phyloP scores from a whole-genome alignment of 2,888 invertebrate species.

The Fissipunctia ypsillon region DNA sequence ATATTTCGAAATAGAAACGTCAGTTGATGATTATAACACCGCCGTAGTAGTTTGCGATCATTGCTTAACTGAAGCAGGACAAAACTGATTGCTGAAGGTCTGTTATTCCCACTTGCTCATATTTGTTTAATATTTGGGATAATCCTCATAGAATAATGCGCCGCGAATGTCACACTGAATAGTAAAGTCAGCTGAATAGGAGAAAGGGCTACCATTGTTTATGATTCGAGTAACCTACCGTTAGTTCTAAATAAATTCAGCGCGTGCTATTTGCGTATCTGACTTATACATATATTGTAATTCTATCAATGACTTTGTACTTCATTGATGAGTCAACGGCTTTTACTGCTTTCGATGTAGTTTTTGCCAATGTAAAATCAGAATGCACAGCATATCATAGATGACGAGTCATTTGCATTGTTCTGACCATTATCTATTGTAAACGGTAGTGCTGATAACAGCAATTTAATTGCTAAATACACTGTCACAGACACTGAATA shows the following conservation, averaged over 20 bases:
- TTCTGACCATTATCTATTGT: slow-evolving; percentile 41
- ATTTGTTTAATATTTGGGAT: slow-evolving; percentile 23
- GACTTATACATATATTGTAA: slow-evolving; percentile 61
- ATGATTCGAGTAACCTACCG: slow-evolving; percentile 69
- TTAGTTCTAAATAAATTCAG: slow-evolving; percentile 73
- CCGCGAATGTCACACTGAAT: slow-evolving; percentile 48
- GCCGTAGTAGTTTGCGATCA: slow-evolving; percentile 38
- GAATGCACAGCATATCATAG: slow-evolving; percentile 22
- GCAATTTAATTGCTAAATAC: background rate
- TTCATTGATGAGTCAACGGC: slow-evolving; percentile 56
- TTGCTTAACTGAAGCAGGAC: slow-evolving; percentile 32
- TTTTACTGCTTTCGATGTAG: slow-evolving; percentile 24
- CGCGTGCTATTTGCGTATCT: slow-evolving; percentile 58
- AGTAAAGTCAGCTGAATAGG: slow-evolving; percentile 62
- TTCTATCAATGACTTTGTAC: slow-evolving; percentile 58
- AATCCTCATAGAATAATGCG: slow-evolving; percentile 11
- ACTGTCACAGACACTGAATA: background rate
- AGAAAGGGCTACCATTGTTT: slow-evolving; percentile 75
- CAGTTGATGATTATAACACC: slow-evolving; percentile 46
- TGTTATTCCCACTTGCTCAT: background rate
- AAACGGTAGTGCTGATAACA: slow-evolving; percentile 20
- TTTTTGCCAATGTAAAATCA: slow-evolving; percentile 22
- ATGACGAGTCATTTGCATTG: slow-evolving; percentile 45
- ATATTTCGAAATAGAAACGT: slow-evolving; percentile 61
- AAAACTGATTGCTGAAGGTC: slow-evolving; percentile 12